Evolutionary conservation across 1,140 invertebrate species (phyloP).

Genomic region (Geopemphigus sp.): DNA sequence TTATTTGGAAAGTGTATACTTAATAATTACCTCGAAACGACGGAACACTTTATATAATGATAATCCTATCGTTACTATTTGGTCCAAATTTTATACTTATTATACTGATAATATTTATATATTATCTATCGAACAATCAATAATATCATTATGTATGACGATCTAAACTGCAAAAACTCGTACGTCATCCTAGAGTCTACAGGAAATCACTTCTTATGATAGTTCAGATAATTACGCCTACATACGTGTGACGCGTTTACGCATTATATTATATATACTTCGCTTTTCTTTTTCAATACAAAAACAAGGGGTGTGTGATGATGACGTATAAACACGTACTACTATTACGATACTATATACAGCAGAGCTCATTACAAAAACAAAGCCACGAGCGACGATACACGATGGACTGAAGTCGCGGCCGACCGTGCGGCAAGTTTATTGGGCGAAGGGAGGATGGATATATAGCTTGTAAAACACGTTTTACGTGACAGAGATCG

Average conservation of each 20-base stretch:
- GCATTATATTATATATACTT: neutral
- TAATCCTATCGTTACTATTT: neutral
- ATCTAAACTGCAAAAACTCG: neutral
- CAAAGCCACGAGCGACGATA: neutral
- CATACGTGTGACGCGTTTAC: neutral
- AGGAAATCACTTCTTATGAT: constrained; percentile 25
- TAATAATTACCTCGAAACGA: neutral
- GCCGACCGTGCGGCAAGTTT: neutral
- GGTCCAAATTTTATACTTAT: no score
- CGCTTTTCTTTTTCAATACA: neutral
- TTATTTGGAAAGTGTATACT: neutral
- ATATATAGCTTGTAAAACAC: constrained; percentile 40
- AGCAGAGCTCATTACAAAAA: neutral
- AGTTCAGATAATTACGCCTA: neutral
- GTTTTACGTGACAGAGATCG: constrained; percentile 42
- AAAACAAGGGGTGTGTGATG: neutral
- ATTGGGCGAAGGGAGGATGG: neutral
- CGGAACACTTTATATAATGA: neutral
- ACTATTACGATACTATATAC: neutral
- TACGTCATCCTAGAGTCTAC: neutral
- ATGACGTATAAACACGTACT: neutral
- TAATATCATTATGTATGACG: neutral
- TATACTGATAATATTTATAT: neutral
- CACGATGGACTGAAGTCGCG: no score
- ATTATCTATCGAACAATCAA: neutral